Evolutionary conservation across 2,797 vertebrate genomes (phyloP), one percentile per base, ranked within the genome.

Genomic region (Chrosomus eos): DNA sequence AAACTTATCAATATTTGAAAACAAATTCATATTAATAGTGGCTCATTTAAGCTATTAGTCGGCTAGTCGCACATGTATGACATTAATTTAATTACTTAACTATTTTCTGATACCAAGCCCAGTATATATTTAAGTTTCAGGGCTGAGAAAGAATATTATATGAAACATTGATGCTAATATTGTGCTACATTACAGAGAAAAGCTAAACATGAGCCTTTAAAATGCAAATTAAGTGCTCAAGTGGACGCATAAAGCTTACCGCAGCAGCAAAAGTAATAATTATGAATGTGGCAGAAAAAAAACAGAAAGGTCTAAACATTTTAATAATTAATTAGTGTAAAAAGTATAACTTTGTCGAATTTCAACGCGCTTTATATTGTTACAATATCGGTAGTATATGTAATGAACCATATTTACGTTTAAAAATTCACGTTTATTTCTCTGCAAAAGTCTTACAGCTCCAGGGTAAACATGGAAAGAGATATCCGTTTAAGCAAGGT

Each of bases 401-500:
- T 45, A 51, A 51, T 51, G 48, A 51, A 19, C 48, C 7, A 19
- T 53, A 18, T 53, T 53, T 7, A 19, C 18, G n/a, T n/a, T n/a
- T n/a, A 21, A 6, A 19, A 2, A 51, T 51, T 51, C 5, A 0
- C 1, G 48, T 51, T 51, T 51, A 51, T 19, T 51, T 51, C 48
- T 19, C 48, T 7, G 48, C 16, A 51, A 51, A 51, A 51, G 48
- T 51, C 45, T 48, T 2, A 51, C 0, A 19, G 18, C 48, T 53
- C 51, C 51, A 53, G 48, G 18, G 51, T 16, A 16, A 48, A 48
- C 45, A 48, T 48, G 21, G 68, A 78, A 48, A 81, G 73, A 64
- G 60, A 81, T 78, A 72, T 80, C 48, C 82, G 74, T 72, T 66
- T 31, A 77, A 88, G n/a, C n/a, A n/a, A n/a, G 45, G 80, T 78